Base-by-base conservation (phyloP, 2,888 invertebrate genomes). In the Hirtodrosophila alboralis region DNA sequence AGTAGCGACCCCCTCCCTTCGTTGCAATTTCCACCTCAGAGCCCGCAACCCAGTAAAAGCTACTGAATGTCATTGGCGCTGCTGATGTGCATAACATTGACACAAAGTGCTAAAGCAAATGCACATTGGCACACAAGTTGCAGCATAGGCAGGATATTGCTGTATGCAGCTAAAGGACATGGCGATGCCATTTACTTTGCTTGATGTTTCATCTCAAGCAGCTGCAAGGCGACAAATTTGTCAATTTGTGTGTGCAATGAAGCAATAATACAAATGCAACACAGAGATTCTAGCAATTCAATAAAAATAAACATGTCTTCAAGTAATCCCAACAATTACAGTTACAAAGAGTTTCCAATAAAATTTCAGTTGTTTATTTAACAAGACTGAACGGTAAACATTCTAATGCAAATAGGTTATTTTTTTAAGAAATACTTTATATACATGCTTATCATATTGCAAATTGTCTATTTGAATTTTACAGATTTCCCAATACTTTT, bases 81-180 rank as follows among this genome's bases (percentile, higher is more conserved):
- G 60, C 70, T 71, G 86, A 80, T 83, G 86, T 75, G 86, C 84
- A 83, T 75, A 83, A 75, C 84, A 80, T 85, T 80, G 83, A 85
- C 75, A 69, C 75, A 75, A 75, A 83, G 84, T 80, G 86, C 83
- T 68, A 34, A 36, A 53, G 36, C 44, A 44, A 51, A 44, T 41
- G 54, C 57, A n/a, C n/a, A 43, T 27, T 44, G 54, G 33, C 34
- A 18, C 34, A 18, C 37, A 40, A 21, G 5, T 26, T 9, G 27
- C 10, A 9, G 33, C n/a, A 6, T 21, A 8, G 33, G 9, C 10
- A 31, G 7, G 7, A 37, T 21, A 28, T 12, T 12, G 10, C 14
- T 4, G 1, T 1, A 12, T 12, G n/a, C 5, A 12, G 23, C 10
- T n/a, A n/a, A n/a, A 6, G 8, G 38, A 21, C 12, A 1, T 38